Conservation (phyloP, 1,140 invertebrate genomes). For the Chironomus striatipennis region DNA sequence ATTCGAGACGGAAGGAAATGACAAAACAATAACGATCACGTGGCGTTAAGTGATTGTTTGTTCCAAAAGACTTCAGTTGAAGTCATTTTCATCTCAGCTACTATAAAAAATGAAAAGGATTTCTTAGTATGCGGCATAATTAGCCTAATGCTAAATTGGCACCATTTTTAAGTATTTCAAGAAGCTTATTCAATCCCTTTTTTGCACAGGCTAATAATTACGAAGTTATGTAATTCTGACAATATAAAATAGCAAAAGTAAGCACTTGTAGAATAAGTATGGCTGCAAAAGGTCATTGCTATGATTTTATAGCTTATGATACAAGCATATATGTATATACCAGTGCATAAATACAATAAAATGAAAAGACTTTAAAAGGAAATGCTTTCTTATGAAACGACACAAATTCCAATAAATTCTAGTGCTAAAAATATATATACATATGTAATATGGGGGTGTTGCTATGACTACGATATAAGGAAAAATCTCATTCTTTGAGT, state of each 20-base stretch:
- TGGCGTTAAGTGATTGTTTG: constrained; percentile 12
- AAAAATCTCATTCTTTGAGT: background rate
- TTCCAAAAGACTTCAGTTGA: background rate
- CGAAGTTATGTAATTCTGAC: too few species aligned
- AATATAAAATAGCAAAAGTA: background rate
- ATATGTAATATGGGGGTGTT: background rate
- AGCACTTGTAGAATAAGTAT: background rate
- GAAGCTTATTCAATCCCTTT: too few species aligned
- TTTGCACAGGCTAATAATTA: too few species aligned
- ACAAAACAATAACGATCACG: constrained; percentile 12
- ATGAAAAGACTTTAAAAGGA: background rate
- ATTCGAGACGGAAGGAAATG: constrained; percentile 11
- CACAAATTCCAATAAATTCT: constrained; percentile 13
- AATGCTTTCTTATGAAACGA: background rate
- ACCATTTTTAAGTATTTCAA: too few species aligned
- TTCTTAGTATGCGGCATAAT: background rate
- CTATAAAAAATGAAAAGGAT: background rate
- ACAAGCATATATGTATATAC: background rate
- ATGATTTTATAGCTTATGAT: constrained; percentile 8
- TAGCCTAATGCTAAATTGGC: background rate
- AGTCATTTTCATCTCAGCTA: background rate
- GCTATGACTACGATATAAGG: background rate
- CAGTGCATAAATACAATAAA: too few species aligned
- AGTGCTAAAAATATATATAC: background rate
- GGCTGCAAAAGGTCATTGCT: background rate